A percentile compares a stretch with the other conserved stretches of the same genome.
These are phyloP conservation scores for Dipodomys merriami DNA, from an alignment of 2,113 vertebrate species.

Conservation along the genomic window DNA sequence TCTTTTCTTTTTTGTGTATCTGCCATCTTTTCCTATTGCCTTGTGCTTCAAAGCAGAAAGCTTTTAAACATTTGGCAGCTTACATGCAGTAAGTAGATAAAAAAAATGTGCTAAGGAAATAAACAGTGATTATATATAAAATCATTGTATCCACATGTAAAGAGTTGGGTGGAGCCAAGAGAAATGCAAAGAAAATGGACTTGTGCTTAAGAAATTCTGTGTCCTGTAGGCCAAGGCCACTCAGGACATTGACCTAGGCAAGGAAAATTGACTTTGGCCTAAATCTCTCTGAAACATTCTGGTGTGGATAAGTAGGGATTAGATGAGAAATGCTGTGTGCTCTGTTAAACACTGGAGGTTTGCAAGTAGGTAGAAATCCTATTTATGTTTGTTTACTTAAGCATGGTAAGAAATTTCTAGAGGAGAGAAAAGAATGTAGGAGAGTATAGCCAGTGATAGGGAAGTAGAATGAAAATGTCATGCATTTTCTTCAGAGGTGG, in stretches of 20 bases:
- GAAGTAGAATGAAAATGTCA: conserved; percentile 25
- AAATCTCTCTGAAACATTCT: conserved; percentile 12
- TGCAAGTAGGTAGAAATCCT: conserved; percentile 40
- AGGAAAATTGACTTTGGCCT: conserved; percentile 1
- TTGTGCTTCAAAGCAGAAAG: conserved; percentile 51
- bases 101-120: conserved; percentile 68
- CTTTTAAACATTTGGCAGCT: conserved; percentile 58
- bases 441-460: background rate
- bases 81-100: conserved; percentile 33
- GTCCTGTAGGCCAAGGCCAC: conserved; percentile 3
- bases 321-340: conserved; percentile 40
- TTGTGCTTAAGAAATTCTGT: background rate
- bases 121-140: conserved; percentile 57
- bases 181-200: conserved; percentile 24
- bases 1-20: conserved; percentile 5
- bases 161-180: background rate
- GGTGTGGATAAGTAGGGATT: conserved; percentile 3
- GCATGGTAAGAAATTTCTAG: conserved; percentile 43
- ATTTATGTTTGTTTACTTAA: conserved; percentile 50
- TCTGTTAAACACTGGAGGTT: conserved; percentile 9
- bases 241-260: background rate
- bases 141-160: conserved; percentile 12
- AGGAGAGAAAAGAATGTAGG: conserved; percentile 2
- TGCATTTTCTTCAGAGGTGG: background rate
- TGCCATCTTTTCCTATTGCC: conserved; percentile 59